Conservation (phyloP, 1,140 invertebrate genomes). For the Psix sp. region DNA sequence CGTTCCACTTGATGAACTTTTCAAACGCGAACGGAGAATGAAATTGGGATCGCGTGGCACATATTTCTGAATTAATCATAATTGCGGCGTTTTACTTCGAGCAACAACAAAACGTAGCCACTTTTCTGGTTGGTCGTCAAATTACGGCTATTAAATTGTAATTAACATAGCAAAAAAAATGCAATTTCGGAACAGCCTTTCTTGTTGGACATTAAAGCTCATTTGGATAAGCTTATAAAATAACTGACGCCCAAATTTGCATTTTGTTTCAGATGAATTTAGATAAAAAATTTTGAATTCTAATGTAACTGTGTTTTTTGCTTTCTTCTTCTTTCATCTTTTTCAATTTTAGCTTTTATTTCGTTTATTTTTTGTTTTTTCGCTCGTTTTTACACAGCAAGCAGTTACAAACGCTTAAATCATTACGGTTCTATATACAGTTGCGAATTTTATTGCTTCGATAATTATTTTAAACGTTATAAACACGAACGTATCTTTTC, state of each 20-base stretch:
- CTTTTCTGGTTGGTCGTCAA: constrained; percentile 7
- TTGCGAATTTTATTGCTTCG: constrained; percentile 2
- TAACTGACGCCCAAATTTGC: constrained; percentile 7
- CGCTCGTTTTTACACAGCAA: too few species aligned
- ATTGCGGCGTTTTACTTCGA: constrained; percentile 1
- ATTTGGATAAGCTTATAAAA: constrained; percentile 16
- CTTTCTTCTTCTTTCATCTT: too few species aligned
- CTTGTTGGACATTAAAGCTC: constrained; percentile 4
- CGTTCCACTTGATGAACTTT: too few species aligned
- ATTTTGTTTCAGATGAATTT: constrained; percentile 5
- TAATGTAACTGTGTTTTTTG: too few species aligned
- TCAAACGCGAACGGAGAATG: neutral
- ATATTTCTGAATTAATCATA: constrained; percentile 13
- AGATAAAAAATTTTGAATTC: constrained; percentile 24
- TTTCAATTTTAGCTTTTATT: too few species aligned
- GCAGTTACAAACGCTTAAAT: too few species aligned
- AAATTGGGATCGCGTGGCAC: neutral
- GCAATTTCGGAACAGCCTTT: constrained; percentile 14
- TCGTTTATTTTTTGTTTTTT: too few species aligned
- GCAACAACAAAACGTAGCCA: neutral
- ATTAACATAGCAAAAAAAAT: constrained; percentile 2
- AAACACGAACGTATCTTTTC: constrained; percentile 15
- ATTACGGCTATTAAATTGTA: constrained; percentile 9
- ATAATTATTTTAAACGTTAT: constrained; percentile 27
- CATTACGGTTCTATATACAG: too few species aligned